A percentile compares a stretch with the other conserved stretches of the same genome.
Conservation (phyloP, 2,797 vertebrate species). For the Enteromius unitaeniatus region DNA sequence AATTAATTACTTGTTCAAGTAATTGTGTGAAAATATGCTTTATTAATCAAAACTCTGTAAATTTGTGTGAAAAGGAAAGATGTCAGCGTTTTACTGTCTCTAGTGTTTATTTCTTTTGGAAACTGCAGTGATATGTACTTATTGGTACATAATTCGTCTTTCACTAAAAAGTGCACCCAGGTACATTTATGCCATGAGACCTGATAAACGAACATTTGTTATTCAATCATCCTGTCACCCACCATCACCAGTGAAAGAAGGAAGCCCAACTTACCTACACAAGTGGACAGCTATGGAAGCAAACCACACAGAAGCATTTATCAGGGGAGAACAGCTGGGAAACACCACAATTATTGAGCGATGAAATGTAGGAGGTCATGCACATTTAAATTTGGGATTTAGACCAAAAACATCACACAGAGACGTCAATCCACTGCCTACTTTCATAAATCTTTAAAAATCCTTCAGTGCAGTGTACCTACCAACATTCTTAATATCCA, state of each 20-base stretch:
- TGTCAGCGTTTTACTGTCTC: too few species aligned
- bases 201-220: conserved; percentile 39
- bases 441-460: background rate
- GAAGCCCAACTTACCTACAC: conserved; percentile 19
- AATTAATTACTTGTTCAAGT: too few species aligned
- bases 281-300: conserved; percentile 33
- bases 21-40: too few species aligned
- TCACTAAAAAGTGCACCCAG: too few species aligned
- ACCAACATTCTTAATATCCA: background rate
- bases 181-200: too few species aligned
- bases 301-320: conserved; percentile 50
- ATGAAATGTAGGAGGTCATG: background rate
- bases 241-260: conserved; percentile 28
- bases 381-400: background rate
- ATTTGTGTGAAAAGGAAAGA: too few species aligned
- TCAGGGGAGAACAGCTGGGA: conserved; percentile 35
- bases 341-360: background rate
- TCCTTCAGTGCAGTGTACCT: background rate
- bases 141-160: too few species aligned
- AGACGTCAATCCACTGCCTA: background rate
- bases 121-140: too few species aligned
- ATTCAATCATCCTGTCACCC: conserved; percentile 52
- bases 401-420: background rate
- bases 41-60: too few species aligned
- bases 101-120: too few species aligned